Evolutionary conservation across 2,113 vertebrate species (phyloP).

Genomic region (Gopherus evgoodei): DNA sequence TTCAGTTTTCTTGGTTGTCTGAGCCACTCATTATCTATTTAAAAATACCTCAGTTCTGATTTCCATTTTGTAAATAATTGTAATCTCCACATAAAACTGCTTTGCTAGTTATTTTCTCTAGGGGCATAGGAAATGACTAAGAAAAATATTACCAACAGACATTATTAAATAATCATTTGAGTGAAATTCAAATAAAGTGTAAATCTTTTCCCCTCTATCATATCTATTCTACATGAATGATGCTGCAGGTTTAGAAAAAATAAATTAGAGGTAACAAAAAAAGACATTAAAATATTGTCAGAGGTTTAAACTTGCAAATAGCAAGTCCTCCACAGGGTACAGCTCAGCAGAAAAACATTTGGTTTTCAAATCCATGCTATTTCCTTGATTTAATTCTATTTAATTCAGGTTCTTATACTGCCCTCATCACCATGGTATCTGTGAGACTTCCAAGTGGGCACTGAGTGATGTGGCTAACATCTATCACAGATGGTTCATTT

Average conservation of each 20-base stretch:
- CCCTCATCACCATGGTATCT: neutral
- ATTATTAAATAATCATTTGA: neutral
- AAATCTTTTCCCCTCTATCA: neutral
- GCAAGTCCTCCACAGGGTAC: neutral
- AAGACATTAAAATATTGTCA: neutral
- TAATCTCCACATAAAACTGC: neutral
- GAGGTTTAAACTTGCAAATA: neutral
- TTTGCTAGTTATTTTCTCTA: neutral
- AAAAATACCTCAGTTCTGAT: neutral
- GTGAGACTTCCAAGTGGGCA: neutral
- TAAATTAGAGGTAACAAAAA: neutral
- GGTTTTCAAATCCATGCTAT: neutral
- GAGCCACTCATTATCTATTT: neutral
- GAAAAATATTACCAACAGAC: neutral
- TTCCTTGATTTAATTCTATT: neutral
- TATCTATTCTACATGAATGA: neutral
- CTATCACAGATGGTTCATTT: neutral
- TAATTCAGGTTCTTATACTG: rapidly evolving
- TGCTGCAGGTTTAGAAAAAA: neutral
- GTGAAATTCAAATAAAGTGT: neutral
- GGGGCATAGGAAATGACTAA: neutral
- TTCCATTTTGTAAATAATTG: neutral
- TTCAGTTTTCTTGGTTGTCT: neutral
- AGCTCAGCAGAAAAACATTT: neutral
- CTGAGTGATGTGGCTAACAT: neutral